Evolutionary conservation across 2,797 vertebrate species (phyloP).

Genomic region (Phrynocephalus vlangalii): DNA sequence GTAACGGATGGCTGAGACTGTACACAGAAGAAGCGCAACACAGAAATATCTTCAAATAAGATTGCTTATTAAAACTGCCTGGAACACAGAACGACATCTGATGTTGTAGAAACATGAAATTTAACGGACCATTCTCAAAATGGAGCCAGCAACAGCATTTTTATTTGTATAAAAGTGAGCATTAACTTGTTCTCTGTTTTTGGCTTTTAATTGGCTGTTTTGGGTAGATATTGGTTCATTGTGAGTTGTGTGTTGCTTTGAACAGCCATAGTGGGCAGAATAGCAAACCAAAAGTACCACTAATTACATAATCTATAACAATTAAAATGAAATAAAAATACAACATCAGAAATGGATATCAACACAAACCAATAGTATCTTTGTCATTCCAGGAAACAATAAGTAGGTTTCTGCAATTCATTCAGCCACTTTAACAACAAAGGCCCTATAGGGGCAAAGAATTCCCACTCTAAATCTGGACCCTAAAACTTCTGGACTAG

Average conservation of each 20-base stretch:
- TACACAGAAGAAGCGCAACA: too few species aligned
- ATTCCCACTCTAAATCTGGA: neutral
- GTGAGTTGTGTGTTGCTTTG: too few species aligned
- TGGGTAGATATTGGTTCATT: neutral
- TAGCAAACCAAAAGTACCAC: neutral
- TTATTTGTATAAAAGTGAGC: neutral
- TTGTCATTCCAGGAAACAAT: neutral
- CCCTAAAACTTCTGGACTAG: too few species aligned
- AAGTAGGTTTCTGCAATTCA: neutral
- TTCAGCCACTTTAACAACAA: neutral
- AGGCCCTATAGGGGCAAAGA: neutral
- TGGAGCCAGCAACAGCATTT: neutral
- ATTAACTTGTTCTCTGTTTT: neutral
- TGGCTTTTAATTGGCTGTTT: neutral
- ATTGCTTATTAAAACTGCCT: too few species aligned
- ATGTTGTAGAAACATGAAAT: too few species aligned
- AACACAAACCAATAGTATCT: neutral
- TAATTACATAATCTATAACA: neutral
- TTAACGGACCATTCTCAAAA: too few species aligned
- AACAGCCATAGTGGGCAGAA: neutral
- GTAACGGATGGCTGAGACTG: neutral
- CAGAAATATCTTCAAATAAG: too few species aligned
- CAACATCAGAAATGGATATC: neutral
- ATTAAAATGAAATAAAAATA: neutral
- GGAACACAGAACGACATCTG: too few species aligned